Base-by-base conservation (phyloP, 1,140 invertebrate species). In the Phortica variegata region DNA sequence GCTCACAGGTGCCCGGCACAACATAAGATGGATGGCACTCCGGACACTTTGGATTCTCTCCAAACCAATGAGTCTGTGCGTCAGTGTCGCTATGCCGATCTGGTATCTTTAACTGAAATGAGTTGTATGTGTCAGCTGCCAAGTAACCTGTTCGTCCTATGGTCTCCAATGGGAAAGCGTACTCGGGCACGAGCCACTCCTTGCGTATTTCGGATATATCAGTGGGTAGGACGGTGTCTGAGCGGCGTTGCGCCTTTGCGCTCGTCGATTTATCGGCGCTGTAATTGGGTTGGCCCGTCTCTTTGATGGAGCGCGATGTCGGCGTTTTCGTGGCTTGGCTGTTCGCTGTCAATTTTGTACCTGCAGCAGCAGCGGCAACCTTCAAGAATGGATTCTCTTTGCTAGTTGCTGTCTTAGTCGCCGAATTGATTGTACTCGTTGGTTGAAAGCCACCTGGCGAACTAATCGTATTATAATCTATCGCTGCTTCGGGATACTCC, bases 1-100 rank as follows among this genome's bases (percentile, higher is more conserved):
- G 82, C 56, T 82, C 79, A 53, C 82, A 83, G 23, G 78, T 79
- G 20, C 81, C 82, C 3, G 81, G 81, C 18, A 76, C 69, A 18
- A 83, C 61, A 52, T 82, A 83, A 12, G 80, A 81, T 12, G 82
- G 82, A 70, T 83, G 82, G 57, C 82, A 83, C 51, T 83, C 79
- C 1, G 82, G 82, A 48, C 82, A 83, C 34, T 78, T 66, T 5
- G 80, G 76, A 61, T 83, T 83, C 60, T 83, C 82, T 3, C 81
- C 81, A 50, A 79, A 83, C 60, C 80, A 82, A 36, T 77, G 72
- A 38, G 56, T 43, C 17, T 43, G 54, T 9, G 47, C 42, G 12
- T 43, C 49, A n/a, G 40, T 41, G 19, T 12, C 37, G 21, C 68
- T 62, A 1, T 75, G 76, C 15, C 77, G 72, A 19, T 79, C 76